phyloP scores from a whole-genome alignment of 2,113 vertebrate species.

The Cinclus mexicanus region DNA sequence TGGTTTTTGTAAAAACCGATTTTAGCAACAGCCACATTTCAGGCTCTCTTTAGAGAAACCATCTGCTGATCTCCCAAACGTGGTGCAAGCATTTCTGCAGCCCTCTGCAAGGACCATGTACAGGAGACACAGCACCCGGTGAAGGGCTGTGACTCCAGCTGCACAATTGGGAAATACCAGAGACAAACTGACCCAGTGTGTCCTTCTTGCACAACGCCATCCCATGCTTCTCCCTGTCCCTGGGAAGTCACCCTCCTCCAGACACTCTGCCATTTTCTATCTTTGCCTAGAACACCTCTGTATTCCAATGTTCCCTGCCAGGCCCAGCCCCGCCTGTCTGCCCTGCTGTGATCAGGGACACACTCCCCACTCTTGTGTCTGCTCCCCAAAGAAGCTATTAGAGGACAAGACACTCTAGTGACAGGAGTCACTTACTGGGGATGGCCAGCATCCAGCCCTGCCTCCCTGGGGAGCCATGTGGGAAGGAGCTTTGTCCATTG shows the following conservation, averaged over 20 bases:
- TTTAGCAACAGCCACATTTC: constrained; percentile 38
- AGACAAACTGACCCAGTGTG: background rate
- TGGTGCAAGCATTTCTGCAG: background rate
- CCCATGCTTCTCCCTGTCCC: background rate
- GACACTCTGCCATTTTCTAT: background rate
- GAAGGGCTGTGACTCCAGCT: background rate
- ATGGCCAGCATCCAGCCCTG: background rate
- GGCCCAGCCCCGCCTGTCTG: background rate
- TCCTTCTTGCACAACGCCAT: background rate
- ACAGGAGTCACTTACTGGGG: background rate
- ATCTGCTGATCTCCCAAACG: background rate
- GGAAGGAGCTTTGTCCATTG: constrained; percentile 22
- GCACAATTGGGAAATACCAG: background rate
- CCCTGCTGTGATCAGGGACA: background rate
- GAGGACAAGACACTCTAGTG: background rate
- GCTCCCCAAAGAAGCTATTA: background rate
- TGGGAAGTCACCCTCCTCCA: background rate
- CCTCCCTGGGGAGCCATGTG: background rate
- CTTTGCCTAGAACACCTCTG: background rate
- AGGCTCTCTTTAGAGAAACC: constrained; percentile 12
- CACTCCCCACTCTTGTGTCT: fast-evolving
- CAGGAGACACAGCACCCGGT: fast-evolving
- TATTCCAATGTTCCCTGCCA: background rate
- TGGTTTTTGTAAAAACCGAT: constrained; percentile 15
- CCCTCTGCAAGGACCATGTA: background rate